Conservation (phyloP, 2,888 invertebrate species). For the Odontothrips loti region DNA sequence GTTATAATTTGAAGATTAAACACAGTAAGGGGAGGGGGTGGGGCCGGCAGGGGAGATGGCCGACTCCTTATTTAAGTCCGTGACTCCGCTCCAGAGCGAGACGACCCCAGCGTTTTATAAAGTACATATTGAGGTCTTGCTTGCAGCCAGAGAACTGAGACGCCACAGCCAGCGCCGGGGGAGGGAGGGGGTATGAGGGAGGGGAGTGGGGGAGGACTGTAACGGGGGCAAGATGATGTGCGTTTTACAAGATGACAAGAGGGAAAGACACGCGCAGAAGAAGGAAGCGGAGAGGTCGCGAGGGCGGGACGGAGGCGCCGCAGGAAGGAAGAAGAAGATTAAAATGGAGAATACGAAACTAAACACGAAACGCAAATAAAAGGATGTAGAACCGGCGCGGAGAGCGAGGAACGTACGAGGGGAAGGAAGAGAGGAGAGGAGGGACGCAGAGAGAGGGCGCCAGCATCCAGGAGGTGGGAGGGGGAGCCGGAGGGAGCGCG, state of each 20-base stretch:
- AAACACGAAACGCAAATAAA: too few relatives aligned
- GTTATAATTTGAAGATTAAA: conserved; percentile 25
- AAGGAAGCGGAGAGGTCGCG: too few relatives aligned
- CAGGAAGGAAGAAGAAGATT: too few relatives aligned
- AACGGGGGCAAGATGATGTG: background rate
- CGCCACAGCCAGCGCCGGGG: too few relatives aligned
- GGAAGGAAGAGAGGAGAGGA: background rate
- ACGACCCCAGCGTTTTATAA: background rate
- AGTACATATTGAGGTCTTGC: background rate
- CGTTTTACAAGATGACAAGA: background rate
- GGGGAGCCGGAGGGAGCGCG: background rate
- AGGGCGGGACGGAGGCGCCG: too few relatives aligned
- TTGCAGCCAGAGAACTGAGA: background rate
- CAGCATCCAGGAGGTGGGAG: too few relatives aligned
- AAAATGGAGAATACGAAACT: too few relatives aligned
- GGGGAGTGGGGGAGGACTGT: too few relatives aligned
- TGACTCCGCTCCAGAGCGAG: background rate
- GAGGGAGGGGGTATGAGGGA: background rate
- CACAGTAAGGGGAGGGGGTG: background rate
- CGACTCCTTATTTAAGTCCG: background rate
- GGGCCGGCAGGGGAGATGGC: background rate
- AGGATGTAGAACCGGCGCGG: too few relatives aligned
- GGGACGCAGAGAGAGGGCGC: background rate
- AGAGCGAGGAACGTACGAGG: background rate
- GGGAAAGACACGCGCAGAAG: background rate